phyloP scores from a whole-genome alignment of 1,140 invertebrate species.

The Tetragonula clypearis region DNA sequence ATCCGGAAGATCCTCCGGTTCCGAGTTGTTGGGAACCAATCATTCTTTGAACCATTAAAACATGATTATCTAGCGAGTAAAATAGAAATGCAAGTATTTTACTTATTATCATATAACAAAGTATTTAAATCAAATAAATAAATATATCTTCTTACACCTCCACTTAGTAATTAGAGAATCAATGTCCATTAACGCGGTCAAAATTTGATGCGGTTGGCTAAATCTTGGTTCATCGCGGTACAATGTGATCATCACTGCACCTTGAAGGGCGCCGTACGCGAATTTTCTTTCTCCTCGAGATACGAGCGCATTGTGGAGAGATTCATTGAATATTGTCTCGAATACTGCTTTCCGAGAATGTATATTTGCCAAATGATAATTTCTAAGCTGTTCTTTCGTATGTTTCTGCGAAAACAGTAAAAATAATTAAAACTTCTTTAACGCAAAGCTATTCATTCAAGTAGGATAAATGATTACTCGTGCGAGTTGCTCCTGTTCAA shows the following conservation, averaged over 20 bases:
- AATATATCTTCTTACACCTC: slow-evolving; percentile 91
- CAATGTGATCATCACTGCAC: slow-evolving; percentile 98
- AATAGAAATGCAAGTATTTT: neutral
- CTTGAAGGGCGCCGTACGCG: slow-evolving; percentile 94
- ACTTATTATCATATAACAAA: neutral
- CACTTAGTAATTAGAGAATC: slow-evolving; percentile 99
- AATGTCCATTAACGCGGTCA: slow-evolving; percentile 97
- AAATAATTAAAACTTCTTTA: neutral
- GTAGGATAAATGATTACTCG: slow-evolving; percentile 55
- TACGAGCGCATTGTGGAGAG: slow-evolving; percentile 90
- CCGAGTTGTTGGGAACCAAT: slow-evolving; percentile 98
- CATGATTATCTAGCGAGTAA: slow-evolving; percentile 93
- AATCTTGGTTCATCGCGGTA: slow-evolving; percentile 98
- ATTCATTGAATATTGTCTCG: slow-evolving; percentile 93
- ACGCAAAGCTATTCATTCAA: neutral
- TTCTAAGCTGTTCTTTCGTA: slow-evolving; percentile 82
- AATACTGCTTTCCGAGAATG: slow-evolving; percentile 92
- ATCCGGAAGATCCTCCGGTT: slow-evolving; percentile 98
- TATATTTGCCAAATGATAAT: slow-evolving; percentile 87
- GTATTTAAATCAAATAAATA: neutral
- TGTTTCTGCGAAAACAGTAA: slow-evolving; percentile 67
- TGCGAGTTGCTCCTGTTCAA: slow-evolving; percentile 83
- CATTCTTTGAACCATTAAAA: slow-evolving; percentile 99
- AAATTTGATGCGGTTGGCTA: slow-evolving; percentile 97
- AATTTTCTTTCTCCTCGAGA: slow-evolving; percentile 94